Evolutionary conservation across 2,888 invertebrate genomes (phyloP), one percentile per base, ranked within the genome.

Genomic region (Oligia fasciuncula): DNA sequence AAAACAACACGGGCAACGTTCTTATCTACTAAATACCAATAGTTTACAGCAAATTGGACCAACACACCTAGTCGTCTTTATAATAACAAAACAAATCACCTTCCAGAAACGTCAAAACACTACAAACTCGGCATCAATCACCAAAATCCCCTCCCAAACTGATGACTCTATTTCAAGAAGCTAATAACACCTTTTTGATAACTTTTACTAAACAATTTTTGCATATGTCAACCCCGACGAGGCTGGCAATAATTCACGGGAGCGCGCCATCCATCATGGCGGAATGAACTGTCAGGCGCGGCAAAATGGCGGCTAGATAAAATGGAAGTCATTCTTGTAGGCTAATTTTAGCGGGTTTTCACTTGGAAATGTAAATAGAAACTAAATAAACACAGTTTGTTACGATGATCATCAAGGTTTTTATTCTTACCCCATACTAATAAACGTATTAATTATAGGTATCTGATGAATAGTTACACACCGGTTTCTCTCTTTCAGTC

Each of bases 171-270:
- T 95, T 94, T 94, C 92, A 88, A 85, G 91, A 92, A 85, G 89
- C 91, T 93, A 94, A 95, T 94, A 92, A 93, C 93, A 95, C 95
- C 95, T 95, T 93, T 94, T 93, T 95, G 94, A 95, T 95, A 93
- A 95, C 93, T 95, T 95, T 95, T 92, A 91, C 94, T 92, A 96
- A 95, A 96, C 96, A 96, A 95, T 96, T 97, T 96, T 97, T 97
- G 96, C 96, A 97, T 97, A 95, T 95, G 96, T 95, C 96, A 96
- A 95, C 95, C 91, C 92, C 84, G 86, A 88, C 87, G 94, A 92
- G 90, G 89, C 91, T 91, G 92, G 95, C 95, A 93, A 96, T 97
- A 95, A 94, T 93, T 96, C 95, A 96, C 90, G 90, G 89, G 91
- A 91, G 89, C 92, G 92, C 91, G 93, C 93, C 90, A 96, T 96